Base-by-base conservation (phyloP, 2,888 invertebrate genomes). In the Cephus rjabovi region DNA sequence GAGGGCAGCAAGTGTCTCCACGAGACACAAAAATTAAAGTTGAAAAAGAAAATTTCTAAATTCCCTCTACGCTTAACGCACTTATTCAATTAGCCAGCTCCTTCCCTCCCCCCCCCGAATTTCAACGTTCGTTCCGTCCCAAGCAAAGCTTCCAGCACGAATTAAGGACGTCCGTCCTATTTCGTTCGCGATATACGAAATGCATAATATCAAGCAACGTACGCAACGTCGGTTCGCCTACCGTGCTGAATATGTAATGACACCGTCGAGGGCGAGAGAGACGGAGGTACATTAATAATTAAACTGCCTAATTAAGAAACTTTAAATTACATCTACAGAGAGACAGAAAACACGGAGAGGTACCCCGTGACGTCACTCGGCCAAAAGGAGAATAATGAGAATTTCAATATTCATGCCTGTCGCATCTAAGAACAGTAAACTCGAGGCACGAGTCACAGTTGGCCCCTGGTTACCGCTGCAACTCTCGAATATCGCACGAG, bases 401-500 rank as follows among this genome's bases (percentile, higher is more conserved):
- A 87, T 89, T 90, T 89, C 88, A 90, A 89, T 90, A 90, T 90
- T 90, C 87, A 90, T 89, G 74, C 23, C 23, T 0, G 6, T 23
- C 6, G 4, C 0, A 2, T 56, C 23, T 56, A 56, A 56, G 40
- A 56, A 9, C 4, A 23, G 23, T 23, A 23, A 56, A 23, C 23
- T 56, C 9, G 6, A 40, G 4, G 2, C 23, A 56, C 40, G 15
- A 40, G 9, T 30, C 30, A 30, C 30, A 0, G 30, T 56, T 56
- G 23, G 40, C 23, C 15, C 23, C 15, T 56, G 0, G 9, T 1
- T 6, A 9, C 15, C 1, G 15, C 15, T 23, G 40, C 15, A 1
- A 9, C 40, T 1, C 6, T 9, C 9, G 2, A 23, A 9, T 56
- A 23, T 56, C 40, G 15, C 9, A 9, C 4, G 6, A 2, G 15